Base-by-base conservation (phyloP, 64 coral and sea anemone genomes). In the Montipora foliosa region DNA sequence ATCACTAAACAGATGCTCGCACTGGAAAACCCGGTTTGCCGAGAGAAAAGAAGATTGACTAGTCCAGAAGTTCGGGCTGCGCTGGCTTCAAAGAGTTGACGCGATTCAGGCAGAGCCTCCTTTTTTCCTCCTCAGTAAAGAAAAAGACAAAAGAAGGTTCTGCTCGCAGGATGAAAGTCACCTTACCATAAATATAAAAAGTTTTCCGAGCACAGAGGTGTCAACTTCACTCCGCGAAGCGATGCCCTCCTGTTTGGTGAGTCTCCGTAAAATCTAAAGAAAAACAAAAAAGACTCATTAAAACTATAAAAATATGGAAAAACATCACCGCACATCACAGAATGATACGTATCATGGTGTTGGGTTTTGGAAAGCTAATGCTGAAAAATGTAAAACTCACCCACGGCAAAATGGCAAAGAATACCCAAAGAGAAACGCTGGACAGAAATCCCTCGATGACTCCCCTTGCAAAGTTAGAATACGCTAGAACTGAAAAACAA, bases 181-280 rank as follows among this genome's bases (percentile, higher is more conserved):
- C 79, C 84, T 94, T 94, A 99, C 98, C 87, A 92, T 94, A 67
- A 99, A 99, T 5, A 99, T 91, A 74, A 96, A 99, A 2, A 94
- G 83, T 59, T 96, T 96, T 91, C 95, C 98, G 79, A 99, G 87
- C 4, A 95, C 85, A 64, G 92, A 94, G 29, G 86, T 96, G 21
- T 96, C 90, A 15, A 96, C 80, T 89, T 99, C 87, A 73, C 92
- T 99, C 47, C 90, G 75, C 3, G 95, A 96, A 17, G 88, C 76
- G 50, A 95, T 77, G 6, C 98, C 98, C 70, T 99, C 92, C 20
- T 91, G 57, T 46, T 78, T 83, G 74, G 96, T 91, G 10, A 97
- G 76, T 8, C 50, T 77, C 52, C 90, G 89, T 20, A 97, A 72
- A 67, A 96, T 45, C 95, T 96, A 44, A 58, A 6, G 45, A 93